Conservation (phyloP, 2,113 vertebrate species). For the Eupsittula cactorum region DNA sequence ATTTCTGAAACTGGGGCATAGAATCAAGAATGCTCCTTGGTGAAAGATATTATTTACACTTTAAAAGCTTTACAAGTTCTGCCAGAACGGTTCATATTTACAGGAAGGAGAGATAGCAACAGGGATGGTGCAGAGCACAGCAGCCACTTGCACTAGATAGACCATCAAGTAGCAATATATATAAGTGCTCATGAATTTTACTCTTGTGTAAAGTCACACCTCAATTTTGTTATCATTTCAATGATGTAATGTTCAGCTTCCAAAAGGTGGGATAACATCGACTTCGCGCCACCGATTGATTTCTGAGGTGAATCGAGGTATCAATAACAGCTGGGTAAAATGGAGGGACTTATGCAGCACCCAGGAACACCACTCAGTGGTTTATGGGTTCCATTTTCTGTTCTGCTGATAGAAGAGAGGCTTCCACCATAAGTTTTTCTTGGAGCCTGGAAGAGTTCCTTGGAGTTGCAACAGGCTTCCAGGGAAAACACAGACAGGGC, state of each 20-base stretch:
- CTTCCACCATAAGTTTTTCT: not conserved
- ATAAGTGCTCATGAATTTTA: not conserved
- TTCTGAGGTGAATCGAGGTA: not conserved
- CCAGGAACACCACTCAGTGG: not conserved
- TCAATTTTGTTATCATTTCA: not conserved
- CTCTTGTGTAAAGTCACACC: not conserved
- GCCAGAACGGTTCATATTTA: not conserved
- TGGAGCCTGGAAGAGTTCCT: not conserved
- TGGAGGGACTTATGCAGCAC: not conserved
- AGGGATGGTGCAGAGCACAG: not conserved
- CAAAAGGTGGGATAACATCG: not conserved
- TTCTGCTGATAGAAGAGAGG: not conserved
- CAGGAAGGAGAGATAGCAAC: not conserved
- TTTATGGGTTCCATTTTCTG: not conserved
- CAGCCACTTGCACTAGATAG: not conserved
- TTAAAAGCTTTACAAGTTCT: not conserved
- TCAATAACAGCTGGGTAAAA: not conserved
- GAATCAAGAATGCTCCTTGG: not conserved
- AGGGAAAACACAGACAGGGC: not conserved
- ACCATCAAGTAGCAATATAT: not conserved
- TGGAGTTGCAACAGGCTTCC: not conserved
- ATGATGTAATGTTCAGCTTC: not conserved
- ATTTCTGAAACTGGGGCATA: constrained; percentile 25
- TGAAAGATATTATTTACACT: not conserved
- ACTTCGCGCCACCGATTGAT: not conserved